Evolutionary conservation across 64 coral and sea anemone species (phyloP).

Genomic region (Montipora cactus): DNA sequence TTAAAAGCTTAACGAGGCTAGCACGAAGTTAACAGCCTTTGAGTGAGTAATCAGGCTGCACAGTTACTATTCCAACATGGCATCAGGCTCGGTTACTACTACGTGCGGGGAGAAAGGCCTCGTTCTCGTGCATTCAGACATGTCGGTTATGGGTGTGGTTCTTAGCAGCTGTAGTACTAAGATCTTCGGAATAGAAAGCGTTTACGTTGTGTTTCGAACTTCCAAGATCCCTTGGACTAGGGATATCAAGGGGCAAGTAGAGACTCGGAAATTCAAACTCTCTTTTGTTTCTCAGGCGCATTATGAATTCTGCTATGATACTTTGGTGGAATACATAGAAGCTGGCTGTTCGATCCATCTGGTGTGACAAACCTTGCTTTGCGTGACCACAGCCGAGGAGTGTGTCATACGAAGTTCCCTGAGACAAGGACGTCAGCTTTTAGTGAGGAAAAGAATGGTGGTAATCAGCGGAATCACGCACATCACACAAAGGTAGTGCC

Average conservation of each 20-base stretch:
- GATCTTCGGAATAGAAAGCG: too few species aligned
- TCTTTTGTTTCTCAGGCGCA: slow-evolving; percentile 51
- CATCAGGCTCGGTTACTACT: too few species aligned
- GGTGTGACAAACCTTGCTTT: neutral
- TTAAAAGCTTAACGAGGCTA: too few species aligned
- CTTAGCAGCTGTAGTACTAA: too few species aligned
- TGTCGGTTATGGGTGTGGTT: too few species aligned
- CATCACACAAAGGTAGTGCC: neutral
- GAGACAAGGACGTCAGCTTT: neutral
- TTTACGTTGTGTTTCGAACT: neutral
- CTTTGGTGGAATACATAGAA: slow-evolving; percentile 82
- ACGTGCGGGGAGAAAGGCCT: too few species aligned
- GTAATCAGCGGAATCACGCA: neutral
- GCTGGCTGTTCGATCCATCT: slow-evolving; percentile 51
- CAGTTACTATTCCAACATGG: too few species aligned
- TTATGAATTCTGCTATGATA: slow-evolving; percentile 90
- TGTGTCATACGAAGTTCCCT: neutral
- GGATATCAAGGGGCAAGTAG: too few species aligned
- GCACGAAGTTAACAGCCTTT: too few species aligned
- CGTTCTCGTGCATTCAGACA: too few species aligned
- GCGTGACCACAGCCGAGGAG: neutral
- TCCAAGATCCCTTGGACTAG: too few species aligned
- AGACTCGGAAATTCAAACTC: neutral
- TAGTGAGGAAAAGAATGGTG: neutral
- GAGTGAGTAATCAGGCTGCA: too few species aligned